Percentiles rank a stretch among this genome's conserved stretches.
phyloP scores from a whole-genome alignment of 1,140 invertebrate genomes.

The Heliothis virescens region DNA sequence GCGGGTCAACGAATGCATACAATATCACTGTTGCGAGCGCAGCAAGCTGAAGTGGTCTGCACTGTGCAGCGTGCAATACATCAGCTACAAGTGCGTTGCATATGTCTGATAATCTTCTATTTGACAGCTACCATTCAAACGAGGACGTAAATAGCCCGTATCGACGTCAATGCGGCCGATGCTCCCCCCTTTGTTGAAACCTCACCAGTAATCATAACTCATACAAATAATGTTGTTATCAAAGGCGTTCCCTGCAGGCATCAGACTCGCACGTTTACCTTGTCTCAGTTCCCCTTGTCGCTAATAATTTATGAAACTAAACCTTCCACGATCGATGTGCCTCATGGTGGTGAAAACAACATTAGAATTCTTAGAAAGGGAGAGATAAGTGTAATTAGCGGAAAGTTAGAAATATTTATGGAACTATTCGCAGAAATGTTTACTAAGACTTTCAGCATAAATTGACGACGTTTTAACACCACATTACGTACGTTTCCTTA shows the following conservation, averaged over 20 bases:
- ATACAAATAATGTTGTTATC: slow-evolving; percentile 25
- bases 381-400: not conserved
- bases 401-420: not conserved
- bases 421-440: not conserved
- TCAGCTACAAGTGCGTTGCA: slow-evolving; percentile 61
- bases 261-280: not conserved
- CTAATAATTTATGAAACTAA: not conserved
- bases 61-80: slow-evolving; percentile 58
- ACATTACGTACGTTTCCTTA: not conserved
- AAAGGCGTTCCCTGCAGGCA: not conserved
- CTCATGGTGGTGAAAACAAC: not conserved
- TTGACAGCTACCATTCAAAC: slow-evolving; percentile 76
- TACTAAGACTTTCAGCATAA: slow-evolving; percentile 4
- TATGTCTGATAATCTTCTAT: slow-evolving; percentile 71
- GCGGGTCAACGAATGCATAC: slow-evolving; percentile 60
- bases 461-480: not conserved
- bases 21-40: slow-evolving; percentile 53
- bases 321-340: not conserved
- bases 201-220: slow-evolving; percentile 34
- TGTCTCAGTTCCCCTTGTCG: slow-evolving; percentile 6
- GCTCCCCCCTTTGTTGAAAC: slow-evolving; percentile 60
- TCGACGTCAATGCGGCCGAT: slow-evolving; percentile 75
- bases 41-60: slow-evolving; percentile 56
- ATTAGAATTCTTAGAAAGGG: not conserved
- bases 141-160: slow-evolving; percentile 72